Conservation (phyloP, 2,797 vertebrate species). For the Leptodactylus fallax region DNA sequence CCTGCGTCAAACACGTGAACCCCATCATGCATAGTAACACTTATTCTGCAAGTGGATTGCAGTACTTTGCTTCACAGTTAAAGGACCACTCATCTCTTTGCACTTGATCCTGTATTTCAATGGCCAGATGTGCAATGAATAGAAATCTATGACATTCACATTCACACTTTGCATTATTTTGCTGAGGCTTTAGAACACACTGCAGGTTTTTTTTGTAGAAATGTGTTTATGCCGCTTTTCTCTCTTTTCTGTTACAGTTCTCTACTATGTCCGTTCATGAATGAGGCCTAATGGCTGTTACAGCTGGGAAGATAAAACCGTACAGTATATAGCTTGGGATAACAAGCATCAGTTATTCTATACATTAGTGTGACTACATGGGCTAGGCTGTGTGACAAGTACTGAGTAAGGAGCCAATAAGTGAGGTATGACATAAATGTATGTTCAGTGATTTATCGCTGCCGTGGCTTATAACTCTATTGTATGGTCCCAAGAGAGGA, state of each 20-base stretch:
- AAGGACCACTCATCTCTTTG: not conserved
- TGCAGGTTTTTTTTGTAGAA: not conserved
- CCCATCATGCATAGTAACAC: not conserved
- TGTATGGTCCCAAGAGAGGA: not conserved
- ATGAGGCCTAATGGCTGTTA: not conserved
- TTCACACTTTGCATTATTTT: not conserved
- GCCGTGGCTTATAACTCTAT: not conserved
- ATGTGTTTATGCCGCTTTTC: not conserved
- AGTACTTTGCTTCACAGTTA: not conserved
- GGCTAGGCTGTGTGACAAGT: not conserved
- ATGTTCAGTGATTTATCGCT: not conserved
- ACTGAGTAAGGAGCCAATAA: not conserved
- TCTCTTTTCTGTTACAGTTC: not conserved
- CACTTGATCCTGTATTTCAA: not conserved
- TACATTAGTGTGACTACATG: not conserved
- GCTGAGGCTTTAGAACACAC: not conserved
- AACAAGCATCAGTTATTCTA: not conserved
- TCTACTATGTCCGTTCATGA: not conserved
- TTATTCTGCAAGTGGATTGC: not conserved
- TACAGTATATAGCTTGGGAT: not conserved
- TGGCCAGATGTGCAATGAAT: not conserved
- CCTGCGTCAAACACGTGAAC: too few relatives aligned
- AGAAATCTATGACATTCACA: not conserved
- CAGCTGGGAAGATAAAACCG: not conserved
- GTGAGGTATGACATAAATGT: too few relatives aligned